Percentiles rank a stretch among this genome's conserved stretches.
Evolutionary conservation across 2,888 invertebrate genomes (phyloP).

Genomic region (Nemotelus nigrinus): DNA sequence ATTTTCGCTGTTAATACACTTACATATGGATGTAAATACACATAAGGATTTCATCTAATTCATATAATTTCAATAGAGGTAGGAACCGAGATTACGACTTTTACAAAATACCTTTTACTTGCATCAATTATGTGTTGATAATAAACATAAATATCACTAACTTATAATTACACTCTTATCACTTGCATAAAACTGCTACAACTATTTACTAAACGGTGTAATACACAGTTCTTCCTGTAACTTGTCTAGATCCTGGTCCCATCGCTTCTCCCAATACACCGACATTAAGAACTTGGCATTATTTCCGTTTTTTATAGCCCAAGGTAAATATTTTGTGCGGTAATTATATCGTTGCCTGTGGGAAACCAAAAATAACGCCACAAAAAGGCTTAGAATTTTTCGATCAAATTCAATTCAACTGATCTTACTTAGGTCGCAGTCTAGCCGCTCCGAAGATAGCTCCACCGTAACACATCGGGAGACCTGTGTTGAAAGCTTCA

Average conservation of each 20-base stretch:
- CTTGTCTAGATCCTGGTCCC: slow-evolving; percentile 86
- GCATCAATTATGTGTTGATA: no score
- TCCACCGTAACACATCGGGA: slow-evolving; percentile 96
- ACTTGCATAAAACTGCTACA: not conserved
- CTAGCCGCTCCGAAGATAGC: slow-evolving; percentile 92
- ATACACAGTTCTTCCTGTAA: slow-evolving; percentile 86
- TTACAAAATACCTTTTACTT: no score
- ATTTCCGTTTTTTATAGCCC: slow-evolving; percentile 84
- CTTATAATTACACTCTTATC: no score
- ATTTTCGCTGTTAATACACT: no score
- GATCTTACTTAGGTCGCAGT: slow-evolving; percentile 75
- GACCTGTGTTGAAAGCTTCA: slow-evolving; percentile 91
- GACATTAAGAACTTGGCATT: slow-evolving; percentile 83
- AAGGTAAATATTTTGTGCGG: slow-evolving; percentile 80
- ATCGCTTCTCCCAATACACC: slow-evolving; percentile 91
- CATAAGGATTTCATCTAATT: no score
- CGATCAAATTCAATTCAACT: not conserved
- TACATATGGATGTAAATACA: no score
- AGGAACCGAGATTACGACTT: no score
- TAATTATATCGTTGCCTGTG: slow-evolving; percentile 79
- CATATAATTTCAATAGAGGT: no score
- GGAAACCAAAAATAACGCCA: slow-evolving; percentile 68
- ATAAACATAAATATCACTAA: no score
- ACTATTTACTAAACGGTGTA: slow-evolving; percentile 33
- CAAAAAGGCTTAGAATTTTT: slow-evolving; percentile 14